Conservation (phyloP, 1,140 invertebrate genomes). For the Daktulosphaira vitifoliae region DNA sequence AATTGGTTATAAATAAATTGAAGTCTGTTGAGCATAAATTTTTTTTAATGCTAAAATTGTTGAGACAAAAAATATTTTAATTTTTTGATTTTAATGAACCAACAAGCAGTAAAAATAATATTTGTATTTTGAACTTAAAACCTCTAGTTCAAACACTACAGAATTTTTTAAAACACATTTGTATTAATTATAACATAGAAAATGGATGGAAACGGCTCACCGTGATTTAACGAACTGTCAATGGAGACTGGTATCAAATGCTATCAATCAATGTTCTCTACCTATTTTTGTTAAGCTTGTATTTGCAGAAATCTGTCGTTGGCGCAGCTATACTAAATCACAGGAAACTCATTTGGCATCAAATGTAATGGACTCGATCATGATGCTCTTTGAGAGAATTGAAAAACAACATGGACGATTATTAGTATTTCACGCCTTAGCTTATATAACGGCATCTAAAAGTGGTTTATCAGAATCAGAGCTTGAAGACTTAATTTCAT, state of each 20-base stretch:
- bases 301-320: conserved; percentile 90
- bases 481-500: conserved; percentile 85
- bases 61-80: too few species aligned
- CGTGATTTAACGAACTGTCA: conserved; percentile 85
- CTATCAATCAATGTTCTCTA: conserved; percentile 84
- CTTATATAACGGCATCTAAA: conserved; percentile 88
- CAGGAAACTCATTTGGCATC: conserved; percentile 84
- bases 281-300: conserved; percentile 97
- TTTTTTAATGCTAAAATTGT: too few species aligned
- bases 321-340: conserved; percentile 92
- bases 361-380: conserved; percentile 95
- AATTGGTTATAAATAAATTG: too few species aligned
- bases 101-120: too few species aligned
- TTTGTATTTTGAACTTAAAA: too few species aligned
- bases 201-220: conserved; percentile 88
- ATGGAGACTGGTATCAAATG: conserved; percentile 88
- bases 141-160: too few species aligned
- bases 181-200: conserved; percentile 46
- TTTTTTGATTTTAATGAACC: too few species aligned
- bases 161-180: too few species aligned
- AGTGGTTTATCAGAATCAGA: conserved; percentile 89
- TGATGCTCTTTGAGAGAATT: conserved; percentile 90
- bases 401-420: conserved; percentile 90
- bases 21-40: too few species aligned
- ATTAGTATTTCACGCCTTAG: conserved; percentile 84